phyloP scores from a whole-genome alignment of 2,797 vertebrate genomes.

The Okamejei kenojei region DNA sequence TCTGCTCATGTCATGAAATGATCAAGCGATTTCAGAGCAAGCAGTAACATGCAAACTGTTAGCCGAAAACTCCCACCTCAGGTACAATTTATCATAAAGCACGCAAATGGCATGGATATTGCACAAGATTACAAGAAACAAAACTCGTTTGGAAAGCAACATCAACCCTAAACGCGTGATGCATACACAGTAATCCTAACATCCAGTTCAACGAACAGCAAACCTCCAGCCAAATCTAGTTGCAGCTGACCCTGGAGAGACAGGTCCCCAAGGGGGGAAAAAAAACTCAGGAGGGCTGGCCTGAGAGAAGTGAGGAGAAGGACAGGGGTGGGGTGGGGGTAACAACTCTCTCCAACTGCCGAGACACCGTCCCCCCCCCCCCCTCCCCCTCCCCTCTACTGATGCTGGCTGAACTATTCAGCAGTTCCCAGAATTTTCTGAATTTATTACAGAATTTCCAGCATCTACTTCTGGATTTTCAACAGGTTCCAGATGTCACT shows the following conservation, averaged over 20 bases:
- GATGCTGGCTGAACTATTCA: no score
- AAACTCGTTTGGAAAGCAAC: background rate
- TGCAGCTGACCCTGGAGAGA: background rate
- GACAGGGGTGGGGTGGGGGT: background rate
- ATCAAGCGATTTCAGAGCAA: background rate
- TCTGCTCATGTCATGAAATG: no score
- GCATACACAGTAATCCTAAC: no score
- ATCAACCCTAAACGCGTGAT: no score
- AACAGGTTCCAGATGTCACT: conserved; percentile 12
- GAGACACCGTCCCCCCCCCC: no score
- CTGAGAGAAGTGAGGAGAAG: background rate
- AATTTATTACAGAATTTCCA: no score
- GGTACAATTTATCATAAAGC: background rate
- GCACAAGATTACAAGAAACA: background rate
- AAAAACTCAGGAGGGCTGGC: no score
- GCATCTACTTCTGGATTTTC: background rate
- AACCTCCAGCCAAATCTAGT: background rate
- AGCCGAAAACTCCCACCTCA: background rate
- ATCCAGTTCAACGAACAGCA: background rate
- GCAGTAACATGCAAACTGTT: background rate
- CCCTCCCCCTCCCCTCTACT: no score
- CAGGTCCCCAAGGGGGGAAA: no score
- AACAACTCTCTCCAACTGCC: background rate
- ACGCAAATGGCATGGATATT: no score
- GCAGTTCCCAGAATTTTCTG: no score